Evolutionary conservation across 2,888 invertebrate species (phyloP).

Genomic region (Pseudococcus jackbeardsleyi): DNA sequence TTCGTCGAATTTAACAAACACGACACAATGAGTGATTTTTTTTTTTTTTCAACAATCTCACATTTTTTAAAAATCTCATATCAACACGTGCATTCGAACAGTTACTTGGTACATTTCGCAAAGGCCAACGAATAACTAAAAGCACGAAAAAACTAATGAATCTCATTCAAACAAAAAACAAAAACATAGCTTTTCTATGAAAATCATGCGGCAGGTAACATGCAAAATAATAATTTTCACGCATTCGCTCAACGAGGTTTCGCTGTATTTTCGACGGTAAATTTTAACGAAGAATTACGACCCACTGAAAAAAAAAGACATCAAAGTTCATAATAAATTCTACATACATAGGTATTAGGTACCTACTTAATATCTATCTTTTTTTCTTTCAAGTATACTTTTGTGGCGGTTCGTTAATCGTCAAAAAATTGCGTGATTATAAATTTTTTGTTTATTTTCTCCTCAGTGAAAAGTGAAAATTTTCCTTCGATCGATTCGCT

Average conservation of each 20-base stretch:
- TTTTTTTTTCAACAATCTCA: background rate
- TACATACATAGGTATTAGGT: no score
- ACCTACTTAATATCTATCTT: background rate
- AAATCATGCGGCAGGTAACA: slow-evolving; percentile 14
- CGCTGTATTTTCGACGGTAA: background rate
- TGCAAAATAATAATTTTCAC: slow-evolving; percentile 9
- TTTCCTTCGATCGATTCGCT: background rate
- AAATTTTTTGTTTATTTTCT: background rate
- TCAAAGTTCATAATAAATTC: background rate
- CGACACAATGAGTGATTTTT: background rate
- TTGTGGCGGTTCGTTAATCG: background rate
- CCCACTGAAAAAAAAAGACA: background rate
- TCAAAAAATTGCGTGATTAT: background rate
- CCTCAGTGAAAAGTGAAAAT: background rate
- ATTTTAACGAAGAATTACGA: background rate
- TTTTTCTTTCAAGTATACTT: background rate
- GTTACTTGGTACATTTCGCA: background rate
- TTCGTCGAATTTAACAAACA: background rate
- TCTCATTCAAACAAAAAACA: slow-evolving; percentile 32
- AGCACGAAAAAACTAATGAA: slow-evolving; percentile 25
- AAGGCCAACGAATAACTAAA: background rate
- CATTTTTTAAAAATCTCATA: background rate
- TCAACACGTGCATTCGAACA: slow-evolving; percentile 34
- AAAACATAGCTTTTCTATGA: slow-evolving; percentile 18
- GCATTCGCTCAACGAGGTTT: background rate